Evolutionary conservation across 1,140 invertebrate genomes (phyloP), one percentile per base, ranked within the genome.

Genomic region (Dendrolimus kikuchii): DNA sequence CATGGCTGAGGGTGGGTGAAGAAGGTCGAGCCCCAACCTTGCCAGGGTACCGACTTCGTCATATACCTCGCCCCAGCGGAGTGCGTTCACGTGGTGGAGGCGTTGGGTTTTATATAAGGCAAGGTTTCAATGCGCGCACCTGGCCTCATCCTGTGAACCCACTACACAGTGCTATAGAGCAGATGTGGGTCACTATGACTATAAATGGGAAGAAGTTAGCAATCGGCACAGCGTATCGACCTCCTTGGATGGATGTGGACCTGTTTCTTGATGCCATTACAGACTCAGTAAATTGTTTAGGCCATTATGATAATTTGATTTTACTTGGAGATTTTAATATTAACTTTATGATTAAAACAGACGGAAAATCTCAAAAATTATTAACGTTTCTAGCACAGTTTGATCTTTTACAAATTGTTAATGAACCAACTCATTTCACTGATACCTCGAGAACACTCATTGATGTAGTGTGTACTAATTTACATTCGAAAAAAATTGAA

Each of bases 191-290:
- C 2, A 51, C 44, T 8, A 0, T 60, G 7, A 53, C 36, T 8
- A 5, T 52, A 3, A 57, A 51, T n/a, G 49, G 49, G 1, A 53
- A 42, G 7, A 49, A 45, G 37, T 6, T 56, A 3, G 40, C 46
- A 5, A 51, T 64, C 4, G 62, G 62, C 4, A 64, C 62, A 7
- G 55, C 60, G 40, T 63, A 63, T 23, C 37, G 61, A 9, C 57
- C 61, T 5, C 50, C 42, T 2, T 53, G 59, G 56, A 7, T 49
- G 6, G 46, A 53, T 40, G 2, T 60, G 1, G 49, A 60, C n/a
- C 5, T 51, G 5, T 61, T 65, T 43, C 41, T 65, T 39, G 59
- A 65, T 43, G 58, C 54, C 0, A 40, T 65, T 4, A 50, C 52
- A 4, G 46, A 59, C 37, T 9, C 51, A 0, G 39, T 60, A n/a